Percentiles rank a stretch among this genome's conserved stretches.
Conservation (phyloP, 2,113 vertebrate genomes). For the Sinosuthora webbiana region DNA sequence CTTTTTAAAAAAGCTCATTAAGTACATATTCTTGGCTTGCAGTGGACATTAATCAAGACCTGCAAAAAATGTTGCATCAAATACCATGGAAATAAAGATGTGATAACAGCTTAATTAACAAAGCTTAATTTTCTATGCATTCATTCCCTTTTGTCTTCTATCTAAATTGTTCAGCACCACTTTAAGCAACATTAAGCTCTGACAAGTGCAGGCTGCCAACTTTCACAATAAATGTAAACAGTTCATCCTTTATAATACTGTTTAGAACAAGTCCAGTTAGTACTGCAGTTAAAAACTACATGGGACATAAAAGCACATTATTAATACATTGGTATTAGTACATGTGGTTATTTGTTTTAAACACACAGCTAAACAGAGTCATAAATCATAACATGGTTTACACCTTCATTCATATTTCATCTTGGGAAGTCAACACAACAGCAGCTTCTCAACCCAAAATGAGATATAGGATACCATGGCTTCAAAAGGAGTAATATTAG, state of each 20-base stretch:
- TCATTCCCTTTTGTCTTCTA: background rate
- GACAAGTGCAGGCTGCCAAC: background rate
- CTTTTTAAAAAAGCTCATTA: background rate
- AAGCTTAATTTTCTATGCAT: background rate
- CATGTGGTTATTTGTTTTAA: background rate
- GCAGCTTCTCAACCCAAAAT: background rate
- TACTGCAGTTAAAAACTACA: background rate
- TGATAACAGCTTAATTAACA: background rate
- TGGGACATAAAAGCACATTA: background rate
- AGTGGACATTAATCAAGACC: background rate
- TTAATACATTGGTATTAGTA: background rate
- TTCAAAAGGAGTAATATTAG: background rate
- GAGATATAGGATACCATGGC: background rate
- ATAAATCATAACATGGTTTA: background rate
- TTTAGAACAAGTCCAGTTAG: background rate
- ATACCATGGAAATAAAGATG: background rate
- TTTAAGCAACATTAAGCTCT: background rate
- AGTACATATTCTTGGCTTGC: background rate
- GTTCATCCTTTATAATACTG: background rate
- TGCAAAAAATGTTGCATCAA: background rate
- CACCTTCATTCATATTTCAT: background rate
- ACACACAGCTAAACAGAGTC: background rate
- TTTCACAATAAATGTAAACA: background rate
- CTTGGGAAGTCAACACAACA: background rate
- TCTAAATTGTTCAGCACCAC: background rate